A percentile compares a stretch with the other conserved stretches of the same genome.
These are phyloP conservation scores for Allobates femoralis DNA, from an alignment of 2,797 vertebrate genomes.

Conservation along the genomic window DNA sequence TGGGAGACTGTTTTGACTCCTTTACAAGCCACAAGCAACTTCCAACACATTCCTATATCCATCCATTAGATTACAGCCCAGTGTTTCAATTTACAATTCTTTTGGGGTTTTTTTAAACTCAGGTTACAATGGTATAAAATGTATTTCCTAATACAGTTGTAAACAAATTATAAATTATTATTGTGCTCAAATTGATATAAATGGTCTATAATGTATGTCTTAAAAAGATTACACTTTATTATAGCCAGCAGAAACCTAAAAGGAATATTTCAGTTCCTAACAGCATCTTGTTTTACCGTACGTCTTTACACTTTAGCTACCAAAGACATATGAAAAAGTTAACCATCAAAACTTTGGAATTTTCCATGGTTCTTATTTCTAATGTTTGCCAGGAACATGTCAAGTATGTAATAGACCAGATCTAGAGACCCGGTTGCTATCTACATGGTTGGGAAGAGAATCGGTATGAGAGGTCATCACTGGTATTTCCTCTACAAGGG, in stretches of 20 bases:
- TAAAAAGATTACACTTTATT: not conserved
- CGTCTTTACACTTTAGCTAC: not conserved
- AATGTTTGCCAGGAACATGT: not conserved
- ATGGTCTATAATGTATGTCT: not conserved
- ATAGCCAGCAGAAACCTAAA: not conserved
- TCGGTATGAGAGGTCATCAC: not conserved
- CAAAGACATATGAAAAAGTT: not conserved
- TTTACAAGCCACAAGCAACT: not conserved
- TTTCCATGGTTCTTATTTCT: conserved; percentile 5
- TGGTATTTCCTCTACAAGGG: not conserved
- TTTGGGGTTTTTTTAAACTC: not conserved
- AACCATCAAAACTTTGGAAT: not conserved
- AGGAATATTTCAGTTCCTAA: no score
- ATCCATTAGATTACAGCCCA: not conserved
- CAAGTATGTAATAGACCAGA: conserved; percentile 7
- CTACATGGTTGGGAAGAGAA: not conserved
- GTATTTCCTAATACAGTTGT: not conserved
- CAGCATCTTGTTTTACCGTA: not conserved
- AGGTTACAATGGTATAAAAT: not conserved
- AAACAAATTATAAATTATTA: not conserved
- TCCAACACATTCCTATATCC: not conserved
- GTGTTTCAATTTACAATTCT: not conserved
- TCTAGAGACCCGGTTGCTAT: not conserved
- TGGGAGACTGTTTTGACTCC: not conserved
- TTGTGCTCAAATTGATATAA: not conserved